A percentile compares a stretch with the other conserved stretches of the same genome.
phyloP scores from a whole-genome alignment of 2,113 vertebrate genomes.

The Talpa occidentalis region DNA sequence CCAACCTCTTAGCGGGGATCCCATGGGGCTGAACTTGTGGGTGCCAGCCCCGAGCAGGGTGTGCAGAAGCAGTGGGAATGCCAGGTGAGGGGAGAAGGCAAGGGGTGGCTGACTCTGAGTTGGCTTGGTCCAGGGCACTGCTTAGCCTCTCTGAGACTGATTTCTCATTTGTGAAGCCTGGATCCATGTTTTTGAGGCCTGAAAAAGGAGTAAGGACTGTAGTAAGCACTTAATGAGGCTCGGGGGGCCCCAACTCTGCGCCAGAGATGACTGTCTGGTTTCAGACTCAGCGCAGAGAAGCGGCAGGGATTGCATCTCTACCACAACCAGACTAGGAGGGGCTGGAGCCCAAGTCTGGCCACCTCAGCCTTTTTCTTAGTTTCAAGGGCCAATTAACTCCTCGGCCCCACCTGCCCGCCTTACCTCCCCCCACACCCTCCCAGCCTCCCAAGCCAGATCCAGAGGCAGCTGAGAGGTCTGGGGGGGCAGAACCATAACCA shows the following conservation, averaged over 20 bases:
- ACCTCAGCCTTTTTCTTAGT: slow-evolving; percentile 66
- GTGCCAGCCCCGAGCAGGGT: background rate
- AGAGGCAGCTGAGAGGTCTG: background rate
- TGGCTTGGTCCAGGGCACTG: background rate
- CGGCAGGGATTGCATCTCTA: background rate
- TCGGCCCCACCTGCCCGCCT: background rate
- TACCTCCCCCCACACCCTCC: too few relatives aligned
- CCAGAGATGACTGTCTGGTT: background rate
- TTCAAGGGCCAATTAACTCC: slow-evolving; percentile 66
- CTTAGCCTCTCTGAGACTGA: background rate
- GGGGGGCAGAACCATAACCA: background rate
- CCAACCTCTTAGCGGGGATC: background rate
- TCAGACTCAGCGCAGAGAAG: background rate
- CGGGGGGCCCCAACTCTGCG: background rate
- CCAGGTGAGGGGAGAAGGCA: background rate
- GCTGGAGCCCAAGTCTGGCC: slow-evolving; percentile 18
- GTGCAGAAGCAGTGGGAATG: background rate
- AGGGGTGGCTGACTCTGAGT: background rate
- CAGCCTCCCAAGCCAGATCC: background rate
- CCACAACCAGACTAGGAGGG: slow-evolving; percentile 28
- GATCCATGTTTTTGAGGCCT: slow-evolving; percentile 13
- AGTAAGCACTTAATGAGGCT: background rate
- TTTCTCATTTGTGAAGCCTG: background rate
- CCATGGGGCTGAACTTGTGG: background rate
- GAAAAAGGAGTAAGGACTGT: background rate